A percentile compares a stretch with the other conserved stretches of the same genome.
Evolutionary conservation across 1,140 invertebrate species (phyloP).

Genomic region (Drosophila ficusphila): DNA sequence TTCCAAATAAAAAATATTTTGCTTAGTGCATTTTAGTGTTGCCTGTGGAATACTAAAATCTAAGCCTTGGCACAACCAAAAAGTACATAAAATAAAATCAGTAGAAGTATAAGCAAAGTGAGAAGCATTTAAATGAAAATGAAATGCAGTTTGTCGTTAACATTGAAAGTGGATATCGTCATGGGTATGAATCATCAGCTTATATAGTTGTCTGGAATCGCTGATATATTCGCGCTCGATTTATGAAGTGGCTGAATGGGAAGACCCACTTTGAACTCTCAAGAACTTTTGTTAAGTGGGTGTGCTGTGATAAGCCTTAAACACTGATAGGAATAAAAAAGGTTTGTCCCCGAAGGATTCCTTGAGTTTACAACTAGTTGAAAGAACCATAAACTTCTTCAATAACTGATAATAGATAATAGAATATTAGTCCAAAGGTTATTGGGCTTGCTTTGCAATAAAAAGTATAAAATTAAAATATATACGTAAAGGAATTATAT

Average conservation of each 20-base stretch:
- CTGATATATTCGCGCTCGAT: background rate
- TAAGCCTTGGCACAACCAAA: conserved; percentile 48
- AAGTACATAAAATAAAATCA: conserved; percentile 19
- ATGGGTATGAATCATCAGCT: conserved; percentile 20
- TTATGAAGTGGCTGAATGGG: conserved; percentile 8
- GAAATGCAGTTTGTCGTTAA: conserved; percentile 47
- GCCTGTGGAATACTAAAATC: conserved; percentile 39
- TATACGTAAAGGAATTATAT: background rate
- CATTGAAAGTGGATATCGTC: conserved; percentile 42
- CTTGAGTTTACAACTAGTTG: background rate
- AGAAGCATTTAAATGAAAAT: conserved; percentile 46
- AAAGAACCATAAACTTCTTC: background rate
- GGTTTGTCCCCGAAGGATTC: background rate
- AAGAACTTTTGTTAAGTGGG: background rate
- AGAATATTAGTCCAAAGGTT: background rate
- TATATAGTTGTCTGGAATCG: conserved; percentile 1
- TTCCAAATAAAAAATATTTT: background rate
- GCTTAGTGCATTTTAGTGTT: conserved; percentile 26
- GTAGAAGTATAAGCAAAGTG: conserved; percentile 1
- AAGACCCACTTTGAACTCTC: background rate
- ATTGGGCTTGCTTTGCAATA: background rate
- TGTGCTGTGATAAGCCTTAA: background rate
- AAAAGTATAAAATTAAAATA: background rate
- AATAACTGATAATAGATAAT: background rate
- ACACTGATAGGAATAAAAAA: background rate